Base-by-base conservation (phyloP, 64 coral and sea anemone species). In the Anthopleura sola region DNA sequence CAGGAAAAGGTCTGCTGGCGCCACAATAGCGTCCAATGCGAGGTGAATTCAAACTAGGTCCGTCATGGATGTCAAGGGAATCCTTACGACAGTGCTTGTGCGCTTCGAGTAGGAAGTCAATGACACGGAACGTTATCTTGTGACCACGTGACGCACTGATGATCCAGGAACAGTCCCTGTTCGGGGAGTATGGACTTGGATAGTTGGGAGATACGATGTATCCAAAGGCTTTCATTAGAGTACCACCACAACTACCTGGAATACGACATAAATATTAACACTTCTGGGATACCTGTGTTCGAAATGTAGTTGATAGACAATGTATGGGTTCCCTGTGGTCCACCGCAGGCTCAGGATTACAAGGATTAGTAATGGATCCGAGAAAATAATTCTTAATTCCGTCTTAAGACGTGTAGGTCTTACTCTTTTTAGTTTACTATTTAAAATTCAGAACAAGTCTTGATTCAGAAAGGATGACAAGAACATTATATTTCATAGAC, bases 101-200 rank as follows among this genome's bases (percentile, higher is more conserved):
- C 10, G 68, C 36, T 40, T 89, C 78, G 7, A 89, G 81, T 1
- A 56, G 11, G 39, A 89, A 89, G 64, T 89, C 78, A 14, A 29
- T 9, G 13, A 89, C 36, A 15, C 60, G 10, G 39, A 89, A 68
- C 16, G 54, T 89, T 32, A 89, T 89, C 68, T 83, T 83, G 80
- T 89, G 62, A 34, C 60, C 60, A 11, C 56, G 16, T 68, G 87
- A 60, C 8, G 87, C 87, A 55, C 18, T 82, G 66, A 89, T 89
- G 14, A 68, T 89, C 87, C 87, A 89, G 23, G 80, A 71, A 18
- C 87, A 89, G 34, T 60, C 81, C 15, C 28, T 64, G 87, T 89
- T 83, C 29, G 44, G 68, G 31, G 54, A 28, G 80, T 89, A 89
- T 11, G n/a, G 17, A 40, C 31, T 83, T 26, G 87, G 87, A 51